Conservation (phyloP, 2,888 invertebrate genomes). For the Agrochola lychnidis region DNA sequence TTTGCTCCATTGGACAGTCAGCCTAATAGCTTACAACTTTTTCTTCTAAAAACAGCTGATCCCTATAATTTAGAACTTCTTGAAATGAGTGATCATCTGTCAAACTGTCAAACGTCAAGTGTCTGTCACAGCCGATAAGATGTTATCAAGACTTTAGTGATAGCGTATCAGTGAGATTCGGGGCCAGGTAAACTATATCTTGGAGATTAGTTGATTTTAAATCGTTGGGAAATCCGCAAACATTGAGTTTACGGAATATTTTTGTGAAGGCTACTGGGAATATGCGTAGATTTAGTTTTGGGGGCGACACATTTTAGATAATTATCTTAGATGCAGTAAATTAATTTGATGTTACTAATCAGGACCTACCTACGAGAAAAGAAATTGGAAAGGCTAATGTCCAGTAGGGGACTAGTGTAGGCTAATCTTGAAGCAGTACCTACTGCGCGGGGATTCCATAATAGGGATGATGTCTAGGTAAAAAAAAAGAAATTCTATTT, state of each 20-base stretch:
- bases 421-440: neutral
- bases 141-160: constrained; percentile 60
- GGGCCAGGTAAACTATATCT: constrained; percentile 58
- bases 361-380: no score
- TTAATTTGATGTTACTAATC: no score
- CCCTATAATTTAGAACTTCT: constrained; percentile 44
- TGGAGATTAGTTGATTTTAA: constrained; percentile 53
- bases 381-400: no score
- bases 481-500: no score
- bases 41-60: constrained; percentile 39
- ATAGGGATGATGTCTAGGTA: no score
- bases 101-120: constrained; percentile 79
- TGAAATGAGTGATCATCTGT: constrained; percentile 77
- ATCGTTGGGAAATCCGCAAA: constrained; percentile 59
- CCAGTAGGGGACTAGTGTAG: no score
- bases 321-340: neutral
- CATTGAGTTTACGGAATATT: constrained; percentile 33
- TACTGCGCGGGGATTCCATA: neutral
- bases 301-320: neutral
- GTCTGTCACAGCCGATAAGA: constrained; percentile 81
- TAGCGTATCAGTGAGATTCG: constrained; percentile 67
- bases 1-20: no score
- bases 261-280: constrained; percentile 29
- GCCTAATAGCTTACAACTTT: neutral
- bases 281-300: constrained; percentile 5